phyloP scores from a whole-genome alignment of 1,140 invertebrate genomes.

The Calephelis nemesis region DNA sequence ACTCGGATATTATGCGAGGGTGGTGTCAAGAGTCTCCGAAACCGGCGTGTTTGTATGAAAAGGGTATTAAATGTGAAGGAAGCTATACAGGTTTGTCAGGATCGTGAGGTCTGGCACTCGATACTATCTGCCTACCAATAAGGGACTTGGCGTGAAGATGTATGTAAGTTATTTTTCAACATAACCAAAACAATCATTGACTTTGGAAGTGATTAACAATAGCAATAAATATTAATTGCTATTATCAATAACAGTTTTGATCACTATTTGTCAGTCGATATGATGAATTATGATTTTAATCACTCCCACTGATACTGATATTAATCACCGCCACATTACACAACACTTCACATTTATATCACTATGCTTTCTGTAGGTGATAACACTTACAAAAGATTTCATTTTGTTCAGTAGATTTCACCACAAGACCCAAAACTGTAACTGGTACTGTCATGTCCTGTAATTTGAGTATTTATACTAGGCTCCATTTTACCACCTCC shows the following conservation, averaged over 20 bases:
- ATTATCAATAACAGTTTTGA: not conserved
- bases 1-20: no score
- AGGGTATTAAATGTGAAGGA: no score
- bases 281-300: conserved; percentile 16
- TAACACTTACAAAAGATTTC: conserved; percentile 69
- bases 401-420: conserved; percentile 41
- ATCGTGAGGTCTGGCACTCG: no score
- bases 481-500: conserved; percentile 56
- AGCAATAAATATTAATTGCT: not conserved
- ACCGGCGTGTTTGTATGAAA: no score
- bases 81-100: no score
- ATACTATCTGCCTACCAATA: no score
- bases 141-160: no score
- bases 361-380: conserved; percentile 27
- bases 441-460: conserved; percentile 63
- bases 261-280: conserved; percentile 5
- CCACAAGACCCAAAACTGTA: not conserved
- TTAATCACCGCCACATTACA: conserved; percentile 15
- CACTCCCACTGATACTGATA: conserved; percentile 15
- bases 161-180: no score
- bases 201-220: not conserved
- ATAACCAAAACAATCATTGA: not conserved
- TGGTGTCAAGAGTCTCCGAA: no score
- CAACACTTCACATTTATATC: conserved; percentile 33
- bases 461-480: conserved; percentile 69